Percentiles rank a stretch among this genome's conserved stretches.
Evolutionary conservation across 1,140 invertebrate genomes (phyloP).

Genomic region (Drosophila trapezifrons): DNA sequence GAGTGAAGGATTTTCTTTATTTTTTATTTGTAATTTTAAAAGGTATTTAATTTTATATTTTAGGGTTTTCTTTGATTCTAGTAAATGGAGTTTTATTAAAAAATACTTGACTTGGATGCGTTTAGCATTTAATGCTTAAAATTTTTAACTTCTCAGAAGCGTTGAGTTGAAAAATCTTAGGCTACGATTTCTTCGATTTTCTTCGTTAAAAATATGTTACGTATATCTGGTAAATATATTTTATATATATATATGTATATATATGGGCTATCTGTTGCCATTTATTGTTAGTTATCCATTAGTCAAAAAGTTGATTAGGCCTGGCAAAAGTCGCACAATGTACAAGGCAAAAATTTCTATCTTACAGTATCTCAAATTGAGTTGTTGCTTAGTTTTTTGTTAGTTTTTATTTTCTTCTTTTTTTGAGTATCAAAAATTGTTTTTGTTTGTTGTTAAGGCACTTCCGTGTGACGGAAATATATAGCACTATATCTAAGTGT

Average conservation of each 20-base stretch:
- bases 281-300: conserved; percentile 52
- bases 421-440: conserved; percentile 66
- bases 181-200: conserved; percentile 11
- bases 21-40: conserved; percentile 24
- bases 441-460: conserved; percentile 72
- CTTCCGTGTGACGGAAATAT: conserved; percentile 84
- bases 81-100: conserved; percentile 67
- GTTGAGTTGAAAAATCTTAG: conserved; percentile 71
- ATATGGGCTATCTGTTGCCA: conserved; percentile 21
- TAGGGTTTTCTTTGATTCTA: conserved; percentile 33
- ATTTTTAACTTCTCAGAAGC: conserved; percentile 76
- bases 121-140: conserved; percentile 74
- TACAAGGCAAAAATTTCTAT: conserved; percentile 71
- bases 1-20: conserved; percentile 19
- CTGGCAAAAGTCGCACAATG: conserved; percentile 74
- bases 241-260: conserved; percentile 35
- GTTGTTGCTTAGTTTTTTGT: conserved; percentile 26
- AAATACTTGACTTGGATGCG: conserved; percentile 62
- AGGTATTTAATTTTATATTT: conserved; percentile 3
- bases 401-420: neutral
- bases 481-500: conserved; percentile 64
- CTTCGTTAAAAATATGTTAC: conserved; percentile 67
- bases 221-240: conserved; percentile 73
- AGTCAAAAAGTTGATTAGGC: conserved; percentile 74
- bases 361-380: conserved; percentile 44